These are phyloP conservation scores for Spondyliosoma cantharus DNA, from an alignment of 2,797 vertebrate genomes.

Conservation along the genomic window DNA sequence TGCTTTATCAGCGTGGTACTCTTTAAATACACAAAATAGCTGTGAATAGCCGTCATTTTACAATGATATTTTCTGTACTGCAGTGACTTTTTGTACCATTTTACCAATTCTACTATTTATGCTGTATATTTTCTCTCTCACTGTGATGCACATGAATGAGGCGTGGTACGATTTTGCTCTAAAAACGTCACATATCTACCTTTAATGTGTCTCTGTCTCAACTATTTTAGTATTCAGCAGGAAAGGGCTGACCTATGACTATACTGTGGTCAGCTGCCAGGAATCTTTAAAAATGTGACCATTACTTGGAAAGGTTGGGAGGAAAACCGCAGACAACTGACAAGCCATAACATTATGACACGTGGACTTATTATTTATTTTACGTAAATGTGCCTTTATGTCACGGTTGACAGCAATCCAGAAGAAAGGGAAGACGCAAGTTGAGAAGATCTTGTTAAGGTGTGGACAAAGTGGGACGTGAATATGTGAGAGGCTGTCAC, in stretches of 20 bases:
- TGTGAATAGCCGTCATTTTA: background rate
- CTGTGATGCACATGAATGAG: background rate
- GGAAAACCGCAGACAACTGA: background rate
- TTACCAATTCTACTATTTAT: background rate
- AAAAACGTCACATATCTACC: background rate
- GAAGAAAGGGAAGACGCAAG: background rate
- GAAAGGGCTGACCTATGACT: background rate
- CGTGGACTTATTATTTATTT: background rate
- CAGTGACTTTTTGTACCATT: background rate
- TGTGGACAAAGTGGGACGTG: background rate
- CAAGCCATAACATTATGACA: background rate
- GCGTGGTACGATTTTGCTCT: background rate
- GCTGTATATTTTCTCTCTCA: background rate
- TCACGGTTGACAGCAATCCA: background rate
- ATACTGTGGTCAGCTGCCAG: background rate
- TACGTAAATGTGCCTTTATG: too few relatives aligned
- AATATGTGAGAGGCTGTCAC: background rate
- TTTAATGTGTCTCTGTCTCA: background rate
- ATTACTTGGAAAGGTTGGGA: background rate
- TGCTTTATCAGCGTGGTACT: too few relatives aligned
- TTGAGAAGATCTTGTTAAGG: background rate
- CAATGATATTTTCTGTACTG: background rate
- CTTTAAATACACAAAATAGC: too few relatives aligned
- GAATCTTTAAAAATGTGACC: background rate
- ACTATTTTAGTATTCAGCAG: background rate